Evolutionary conservation across 2,113 vertebrate species (phyloP), one percentile per base, ranked within the genome.

Genomic region (Falco punctatus): DNA sequence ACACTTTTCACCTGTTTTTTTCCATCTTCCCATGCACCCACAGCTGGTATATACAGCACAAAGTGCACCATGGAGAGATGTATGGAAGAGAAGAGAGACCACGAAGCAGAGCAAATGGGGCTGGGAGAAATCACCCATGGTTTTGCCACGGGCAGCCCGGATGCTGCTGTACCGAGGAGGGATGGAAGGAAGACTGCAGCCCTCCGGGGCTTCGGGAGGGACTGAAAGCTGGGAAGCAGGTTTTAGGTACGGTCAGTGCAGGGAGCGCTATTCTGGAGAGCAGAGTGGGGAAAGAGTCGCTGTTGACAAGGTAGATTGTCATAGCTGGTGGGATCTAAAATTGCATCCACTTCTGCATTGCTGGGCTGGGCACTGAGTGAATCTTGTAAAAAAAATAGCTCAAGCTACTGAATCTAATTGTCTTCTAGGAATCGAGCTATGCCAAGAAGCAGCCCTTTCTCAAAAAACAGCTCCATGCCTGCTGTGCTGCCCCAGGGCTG

Each of bases 391-490:
- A 86, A 55, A 44, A 4, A 46, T 5, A 42, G 14, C 5, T 98
- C 98, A 88, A 98, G 67, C 67, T 98, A 87, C 98, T 98, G 98
- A 8, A 80, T 82, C 33, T 74, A 97, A 15, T 90, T 71, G 1
- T 98, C 95, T 77, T 98, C 95, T 3, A 95, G 71, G 24, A 99
- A 93, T 16, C 91, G 84, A 88, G 98, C 98, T 46, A 94, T 88
- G 6, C 96, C 98, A 3, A 97, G 91, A 11, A 92, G 72, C 49
- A 99, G 98, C 15, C 98, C 96, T 77, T 98, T 98, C 18, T 93
- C 97, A 72, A 97, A 98, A 70, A 97, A 33, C 40, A 98, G 79
- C 84, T 98, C 98, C 49, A 98, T 32, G 96, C 61, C 94, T 98
- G 98, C 23, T 54, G 81, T 23, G 97, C 98, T 30, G 96, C 71